Evolutionary conservation across 2,888 invertebrate genomes (phyloP).

Genomic region (Ametastegia equiseti): DNA sequence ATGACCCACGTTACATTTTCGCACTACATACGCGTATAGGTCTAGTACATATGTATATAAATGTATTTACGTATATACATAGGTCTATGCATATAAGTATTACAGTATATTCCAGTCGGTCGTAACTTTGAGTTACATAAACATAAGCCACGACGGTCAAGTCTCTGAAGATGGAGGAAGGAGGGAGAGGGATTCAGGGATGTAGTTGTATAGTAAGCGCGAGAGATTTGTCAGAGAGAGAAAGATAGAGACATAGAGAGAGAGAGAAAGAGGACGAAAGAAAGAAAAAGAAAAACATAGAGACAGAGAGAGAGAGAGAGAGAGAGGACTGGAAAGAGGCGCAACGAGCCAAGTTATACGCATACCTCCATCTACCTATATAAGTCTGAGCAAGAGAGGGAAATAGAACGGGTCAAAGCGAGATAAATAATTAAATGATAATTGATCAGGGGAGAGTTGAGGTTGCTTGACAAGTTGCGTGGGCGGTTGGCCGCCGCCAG

Average conservation of each 20-base stretch:
- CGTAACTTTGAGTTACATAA: conserved; percentile 14
- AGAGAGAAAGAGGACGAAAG: conserved; percentile 36
- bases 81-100: neutral
- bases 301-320: conserved; percentile 28
- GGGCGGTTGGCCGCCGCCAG: conserved; percentile 59
- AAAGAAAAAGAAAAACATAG: conserved; percentile 49
- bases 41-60: neutral
- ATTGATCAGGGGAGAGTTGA: conserved; percentile 54
- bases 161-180: conserved; percentile 11
- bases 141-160: conserved; percentile 28
- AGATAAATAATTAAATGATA: conserved; percentile 56
- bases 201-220: neutral
- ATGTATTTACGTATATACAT: neutral
- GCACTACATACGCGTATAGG: too few species aligned
- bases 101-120: neutral
- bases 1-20: neutral
- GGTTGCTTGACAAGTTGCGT: conserved; percentile 61
- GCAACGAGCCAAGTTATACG: neutral
- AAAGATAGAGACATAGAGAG: conserved; percentile 42
- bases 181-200: neutral
- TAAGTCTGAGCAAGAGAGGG: neutral
- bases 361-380: neutral
- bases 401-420: conserved; percentile 40
- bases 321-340: neutral
- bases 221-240: neutral